Evolutionary conservation across 2,888 invertebrate genomes (phyloP).

Genomic region (Leptopilina drosophilae): DNA sequence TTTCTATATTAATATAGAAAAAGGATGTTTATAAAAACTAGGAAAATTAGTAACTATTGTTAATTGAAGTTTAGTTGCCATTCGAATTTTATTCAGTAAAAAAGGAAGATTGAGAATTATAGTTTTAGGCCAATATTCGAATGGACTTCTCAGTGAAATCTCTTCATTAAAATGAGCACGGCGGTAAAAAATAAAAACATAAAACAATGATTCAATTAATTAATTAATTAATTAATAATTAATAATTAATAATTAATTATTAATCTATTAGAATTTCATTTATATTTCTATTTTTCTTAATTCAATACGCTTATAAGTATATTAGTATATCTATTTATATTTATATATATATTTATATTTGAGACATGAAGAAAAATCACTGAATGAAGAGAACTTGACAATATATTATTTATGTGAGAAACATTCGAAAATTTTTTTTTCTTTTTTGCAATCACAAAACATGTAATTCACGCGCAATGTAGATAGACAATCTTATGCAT

Average conservation of each 20-base stretch:
- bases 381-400: slow-evolving; percentile 12
- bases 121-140: background rate
- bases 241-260: background rate
- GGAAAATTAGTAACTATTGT: no score
- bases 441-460: slow-evolving; percentile 20
- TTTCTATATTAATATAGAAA: no score
- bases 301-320: no score
- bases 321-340: no score
- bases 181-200: no score
- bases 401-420: background rate
- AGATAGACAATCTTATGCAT: slow-evolving; percentile 36
- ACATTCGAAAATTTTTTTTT: slow-evolving; percentile 2
- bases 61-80: no score
- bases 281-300: background rate
- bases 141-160: background rate
- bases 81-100: background rate
- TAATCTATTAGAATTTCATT: background rate
- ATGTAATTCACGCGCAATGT: slow-evolving; percentile 23
- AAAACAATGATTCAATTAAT: background rate
- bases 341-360: no score
- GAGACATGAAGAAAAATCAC: background rate
- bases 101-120: background rate
- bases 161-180: slow-evolving; percentile 1
- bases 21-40: no score
- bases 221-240: no score